Base-by-base conservation (phyloP, 2,797 vertebrate genomes). In the Onychomys leucogaster region DNA sequence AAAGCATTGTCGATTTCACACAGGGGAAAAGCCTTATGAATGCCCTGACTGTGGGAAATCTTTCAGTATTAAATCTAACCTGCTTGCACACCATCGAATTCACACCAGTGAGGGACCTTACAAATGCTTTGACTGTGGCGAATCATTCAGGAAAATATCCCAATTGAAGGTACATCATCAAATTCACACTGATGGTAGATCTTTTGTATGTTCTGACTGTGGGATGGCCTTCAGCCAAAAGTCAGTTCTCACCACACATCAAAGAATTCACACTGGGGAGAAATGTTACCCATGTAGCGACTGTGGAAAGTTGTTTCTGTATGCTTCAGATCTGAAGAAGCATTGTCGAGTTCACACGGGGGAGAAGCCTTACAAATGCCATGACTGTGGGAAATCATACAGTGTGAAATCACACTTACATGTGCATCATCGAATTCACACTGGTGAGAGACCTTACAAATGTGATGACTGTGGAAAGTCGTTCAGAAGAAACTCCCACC, bases 181-280 rank as follows among this genome's bases (percentile, higher is more conserved):
- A 6, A 88, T 88, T 43, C 86, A 88, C 37, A 75, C 86, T 0
- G 86, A 88, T 21, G 52, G 86, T 4, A 43, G 86, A 27, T 43
- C 86, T 5, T 88, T 88, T 75, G 86, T 88, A 3, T 88, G 86
- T 17, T 88, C 86, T 59, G 86, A 88, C 86, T 88, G 86, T 43
- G 86, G 86, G 13, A 88, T 88, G 86, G 86, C 86, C 69, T 88
- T 88, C 17, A 88, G 86, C 86, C 86, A 88, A 59, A 88, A 88
- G 52, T 75, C 86, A 75, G 86, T 88, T 52, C 86, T 88, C 27
- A 32, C 16, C 37, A 88, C 86, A 13, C 86, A 88, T 9, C 90
- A 88, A 27, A 59, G 86, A 32, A 89, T 89, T 46, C 87, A 89
- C 29, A 89, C 37, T 14, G 71, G 87, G 57, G 87, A 89, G 19